Conservation (phyloP, 1,140 invertebrate species). For the Ridgeia piscesae region DNA sequence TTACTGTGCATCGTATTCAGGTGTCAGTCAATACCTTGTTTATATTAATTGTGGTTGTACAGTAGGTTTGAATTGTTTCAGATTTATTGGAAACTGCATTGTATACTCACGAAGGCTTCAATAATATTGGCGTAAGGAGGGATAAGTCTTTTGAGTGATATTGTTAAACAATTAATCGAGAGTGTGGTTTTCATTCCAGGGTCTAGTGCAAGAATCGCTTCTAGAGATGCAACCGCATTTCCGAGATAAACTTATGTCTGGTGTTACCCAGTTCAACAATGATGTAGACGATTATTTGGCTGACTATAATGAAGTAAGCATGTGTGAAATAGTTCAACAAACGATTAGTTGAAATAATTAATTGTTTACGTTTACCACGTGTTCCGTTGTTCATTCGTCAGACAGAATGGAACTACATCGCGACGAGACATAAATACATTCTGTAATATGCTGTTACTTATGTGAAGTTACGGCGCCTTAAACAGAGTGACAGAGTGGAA, state of each 20-base stretch:
- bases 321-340: no score
- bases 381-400: no score
- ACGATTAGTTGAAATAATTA: no score
- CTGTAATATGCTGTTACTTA: no score
- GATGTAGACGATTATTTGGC: slow-evolving; percentile 83
- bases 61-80: neutral
- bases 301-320: slow-evolving; percentile 70
- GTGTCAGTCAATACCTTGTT: neutral
- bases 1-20: neutral
- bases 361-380: no score
- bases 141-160: neutral
- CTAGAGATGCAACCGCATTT: slow-evolving; percentile 85
- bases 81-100: neutral
- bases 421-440: no score
- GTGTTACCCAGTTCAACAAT: slow-evolving; percentile 79
- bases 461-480: no score
- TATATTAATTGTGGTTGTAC: neutral
- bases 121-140: neutral
- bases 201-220: slow-evolving; percentile 75
- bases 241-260: slow-evolving; percentile 77
- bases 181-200: slow-evolving; percentile 59
- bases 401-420: no score
- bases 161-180: neutral
- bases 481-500: no score
- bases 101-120: neutral